Conservation (phyloP, 2,113 vertebrate species). For the Tetraodon nigroviridis region DNA sequence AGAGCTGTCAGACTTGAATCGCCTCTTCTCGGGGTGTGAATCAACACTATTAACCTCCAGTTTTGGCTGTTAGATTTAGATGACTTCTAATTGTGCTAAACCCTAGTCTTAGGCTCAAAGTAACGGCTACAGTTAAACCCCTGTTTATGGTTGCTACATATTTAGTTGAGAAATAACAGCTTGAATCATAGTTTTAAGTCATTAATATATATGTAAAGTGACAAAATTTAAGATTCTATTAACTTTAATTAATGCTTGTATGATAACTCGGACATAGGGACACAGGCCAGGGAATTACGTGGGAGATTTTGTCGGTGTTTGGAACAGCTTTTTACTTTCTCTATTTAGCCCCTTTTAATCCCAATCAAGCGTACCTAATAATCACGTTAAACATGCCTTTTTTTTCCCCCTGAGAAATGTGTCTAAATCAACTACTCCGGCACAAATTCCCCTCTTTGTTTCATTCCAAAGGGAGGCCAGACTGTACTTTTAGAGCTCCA, state of each 20-base stretch:
- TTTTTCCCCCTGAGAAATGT: slow-evolving; percentile 27
- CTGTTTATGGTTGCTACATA: slow-evolving; percentile 49
- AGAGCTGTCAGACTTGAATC: slow-evolving; percentile 14
- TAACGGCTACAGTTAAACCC: slow-evolving; percentile 45
- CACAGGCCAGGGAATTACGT: slow-evolving; percentile 48
- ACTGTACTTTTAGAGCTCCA: not conserved
- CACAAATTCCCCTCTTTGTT: not conserved
- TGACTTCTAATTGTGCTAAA: slow-evolving; percentile 46
- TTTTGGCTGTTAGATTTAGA: slow-evolving; percentile 44
- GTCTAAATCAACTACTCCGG: not conserved
- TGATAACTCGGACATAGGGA: slow-evolving; percentile 57
- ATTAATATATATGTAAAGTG: slow-evolving; percentile 72
- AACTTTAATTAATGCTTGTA: slow-evolving; percentile 58
- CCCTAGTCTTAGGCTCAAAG: slow-evolving; percentile 44
- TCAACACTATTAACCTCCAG: slow-evolving; percentile 30
- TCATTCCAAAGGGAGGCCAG: not conserved
- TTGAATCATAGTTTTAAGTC: slow-evolving; percentile 67
- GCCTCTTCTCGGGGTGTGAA: slow-evolving; percentile 15
- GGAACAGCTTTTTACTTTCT: slow-evolving; percentile 29
- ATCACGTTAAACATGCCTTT: not conserved
- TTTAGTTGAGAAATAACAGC: slow-evolving; percentile 63
- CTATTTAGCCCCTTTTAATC: slow-evolving; percentile 25
- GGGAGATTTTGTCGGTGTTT: slow-evolving; percentile 40
- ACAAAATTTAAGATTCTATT: slow-evolving; percentile 67
- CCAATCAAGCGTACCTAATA: not conserved